These are phyloP conservation scores for Troilus luridus DNA, from an alignment of 2,888 invertebrate species.

Conservation along the genomic window DNA sequence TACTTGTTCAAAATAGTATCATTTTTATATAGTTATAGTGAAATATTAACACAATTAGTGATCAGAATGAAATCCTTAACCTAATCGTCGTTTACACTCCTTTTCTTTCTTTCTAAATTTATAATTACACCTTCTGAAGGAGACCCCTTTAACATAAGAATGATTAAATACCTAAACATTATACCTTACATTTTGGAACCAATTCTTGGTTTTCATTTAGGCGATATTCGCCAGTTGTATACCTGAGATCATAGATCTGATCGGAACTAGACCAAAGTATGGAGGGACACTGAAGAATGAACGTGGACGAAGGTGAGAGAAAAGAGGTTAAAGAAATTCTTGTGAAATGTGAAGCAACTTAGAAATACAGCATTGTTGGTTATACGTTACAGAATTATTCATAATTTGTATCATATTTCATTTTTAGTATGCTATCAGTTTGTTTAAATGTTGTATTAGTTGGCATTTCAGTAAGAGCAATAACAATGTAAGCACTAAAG, in stretches of 20 bases:
- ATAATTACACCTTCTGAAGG: slow-evolving; percentile 43
- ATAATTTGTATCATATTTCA: slow-evolving; percentile 58
- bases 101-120: slow-evolving; percentile 55
- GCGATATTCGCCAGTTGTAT: slow-evolving; percentile 99
- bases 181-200: slow-evolving; percentile 62
- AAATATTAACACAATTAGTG: slow-evolving; percentile 17
- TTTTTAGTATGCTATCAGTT: slow-evolving; percentile 60
- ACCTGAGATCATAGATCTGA: slow-evolving; percentile 99
- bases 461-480: slow-evolving; percentile 60
- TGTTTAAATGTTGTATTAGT: slow-evolving; percentile 60
- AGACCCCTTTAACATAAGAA: slow-evolving; percentile 55
- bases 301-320: slow-evolving; percentile 95
- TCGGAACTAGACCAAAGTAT: slow-evolving; percentile 99
- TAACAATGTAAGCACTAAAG: slow-evolving; percentile 58
- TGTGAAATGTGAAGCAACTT: slow-evolving; percentile 64
- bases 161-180: slow-evolving; percentile 67
- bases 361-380: slow-evolving; percentile 64
- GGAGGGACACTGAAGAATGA: slow-evolving; percentile 99
- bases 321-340: slow-evolving; percentile 62
- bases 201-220: slow-evolving; percentile 73
- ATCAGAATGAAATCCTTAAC: slow-evolving; percentile 43
- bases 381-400: slow-evolving; percentile 60
- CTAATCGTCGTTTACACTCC: slow-evolving; percentile 48
- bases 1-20: neutral
- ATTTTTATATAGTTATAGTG: slow-evolving; percentile 48